Base-by-base conservation (phyloP, 2,797 vertebrate genomes). In the Phrynocephalus forsythii region DNA sequence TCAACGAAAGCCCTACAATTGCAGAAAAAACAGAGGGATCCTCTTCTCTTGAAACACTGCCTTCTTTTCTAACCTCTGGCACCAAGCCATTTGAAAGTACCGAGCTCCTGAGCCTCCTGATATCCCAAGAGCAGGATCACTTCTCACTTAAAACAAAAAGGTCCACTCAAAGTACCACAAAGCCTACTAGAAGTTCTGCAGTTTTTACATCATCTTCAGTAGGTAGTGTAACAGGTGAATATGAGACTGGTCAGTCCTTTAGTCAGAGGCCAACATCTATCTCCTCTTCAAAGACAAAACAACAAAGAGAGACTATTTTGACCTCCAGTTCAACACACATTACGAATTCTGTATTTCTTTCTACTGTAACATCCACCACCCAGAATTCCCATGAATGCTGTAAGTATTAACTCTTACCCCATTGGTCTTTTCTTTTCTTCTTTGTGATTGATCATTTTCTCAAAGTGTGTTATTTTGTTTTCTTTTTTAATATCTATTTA, bases 1-100 rank as follows among this genome's bases (percentile, higher is more conserved):
- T 30, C 10, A 2, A 71, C 8, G 10, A 30, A 30, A 15, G 2
- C 73, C 1, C 1, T 1, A 44, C 18, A 6, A 5, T 6, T 1
- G 16, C 2, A 44, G 33, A 1, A 24, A 3, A 44, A 22, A 2
- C 73, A 22, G 73, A 38, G 8, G 33, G 3, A 22, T 9, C 15
- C 69, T 30, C 28, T 3, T 71, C 69, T 13, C 11, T 3, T 71
- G 69, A 3, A 13, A 13, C 69, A n/a, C 28, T n/a, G 11, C 10
- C 69, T 71, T n/a, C 28, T 1, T 1, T 11, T 4, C 0, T 10
- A n/a, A 3, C 69, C 7, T n/a, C 28, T n/a, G 28, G 15, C 4
- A 71, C 28, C 69, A 71, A 2, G 10, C 30, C 28, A 15, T 71
- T 71, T 71, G 69, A 28, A 30, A 71, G 69, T 22, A 71, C 69